Evolutionary conservation across 2,888 invertebrate species (phyloP), one percentile per base, ranked within the genome.

Genomic region (Agriopis marginaria): DNA sequence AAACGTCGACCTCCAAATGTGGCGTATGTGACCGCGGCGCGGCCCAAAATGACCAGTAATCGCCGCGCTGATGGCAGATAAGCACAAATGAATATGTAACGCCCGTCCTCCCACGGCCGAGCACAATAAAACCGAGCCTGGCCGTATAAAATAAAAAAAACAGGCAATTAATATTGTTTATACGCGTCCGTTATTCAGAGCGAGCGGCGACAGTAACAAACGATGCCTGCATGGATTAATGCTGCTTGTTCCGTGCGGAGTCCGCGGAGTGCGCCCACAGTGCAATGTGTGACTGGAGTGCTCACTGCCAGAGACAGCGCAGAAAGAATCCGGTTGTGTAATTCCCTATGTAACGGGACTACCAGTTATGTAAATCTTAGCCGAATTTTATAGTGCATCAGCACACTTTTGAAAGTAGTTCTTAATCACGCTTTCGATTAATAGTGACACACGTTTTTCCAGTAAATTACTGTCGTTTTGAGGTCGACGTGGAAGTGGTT

Each of bases 301-400:
- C 68, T 65, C 10, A 51, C 11, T 51, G 23, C 50, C 23, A 23
- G 44, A 56, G 44, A 77, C 81, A 78, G 79, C 79, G 77, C 80
- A 77, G 76, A 79, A 83, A 86, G 80, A 89, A 89, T 86, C 90
- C 89, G 90, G 90, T 92, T 91, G 89, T 89, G 89, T 91, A 90
- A 92, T 91, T 89, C 90, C 88, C 89, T 89, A 88, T 85, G 84
- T 92, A 93, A 93, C 93, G 93, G 93, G 86, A 90, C 90, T 83
- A 91, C 93, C 89, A 91, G 93, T 93, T 93, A 93, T 93, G 93
- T 86, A 92, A 92, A 93, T 93, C 83, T 84, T 80, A 90, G 89
- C 90, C 93, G 91, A 94, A 92, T 92, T 93, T 93, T 87, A 90
- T 87, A 86, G 82, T 82, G 80, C 85, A 86, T 84, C 82, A 82